Base-by-base conservation (phyloP, 2,113 vertebrate species). In the Grantiella picta region DNA sequence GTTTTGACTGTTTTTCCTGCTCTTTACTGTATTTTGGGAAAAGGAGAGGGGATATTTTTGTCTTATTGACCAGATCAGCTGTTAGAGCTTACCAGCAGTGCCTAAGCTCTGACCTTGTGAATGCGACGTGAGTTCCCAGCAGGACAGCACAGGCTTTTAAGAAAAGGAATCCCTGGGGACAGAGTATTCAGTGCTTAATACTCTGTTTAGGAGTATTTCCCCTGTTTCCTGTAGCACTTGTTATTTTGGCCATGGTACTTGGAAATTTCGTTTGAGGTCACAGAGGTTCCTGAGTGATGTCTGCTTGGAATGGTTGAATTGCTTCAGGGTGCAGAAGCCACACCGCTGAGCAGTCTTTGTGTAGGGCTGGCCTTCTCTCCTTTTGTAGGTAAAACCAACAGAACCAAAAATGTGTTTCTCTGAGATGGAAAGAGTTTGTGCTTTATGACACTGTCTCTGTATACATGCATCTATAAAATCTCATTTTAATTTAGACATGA, bases 151-250 rank as follows among this genome's bases (percentile, higher is more conserved):
- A 2, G 47, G 61, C 33, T 91, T 50, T 28, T 24, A 7, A 40
- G 57, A 82, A 17, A 68, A 60, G 12, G 22, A 84, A 5, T 72
- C 77, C 31, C 47, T 25, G 21, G 47, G 65, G 84, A 61, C 11
- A 24, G 56, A 89, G 9, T 40, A 53, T 45, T 91, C 15, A 42
- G 36, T 57, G 40, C 49, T 95, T 53, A 72, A 2, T 85, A 53
- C n/a, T n/a, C n/a, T 64, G 57, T 95, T 96, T 71, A 61, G 71
- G 56, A 56, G 11, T 45, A 40, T 94, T 82, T 94, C 89, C 69
- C 54, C 71, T 81, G 60, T 81, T 70, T 89, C 36, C 20, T 70
- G 18, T 35, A 79, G 61, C 14, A 2, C 49, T 96, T 94, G 87
- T 83, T 53, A 27, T 60, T 96, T 59, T 87, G 27, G 59, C 40